Conservation (phyloP, 2,888 invertebrate species). For the Teleogryllus oceanicus region DNA sequence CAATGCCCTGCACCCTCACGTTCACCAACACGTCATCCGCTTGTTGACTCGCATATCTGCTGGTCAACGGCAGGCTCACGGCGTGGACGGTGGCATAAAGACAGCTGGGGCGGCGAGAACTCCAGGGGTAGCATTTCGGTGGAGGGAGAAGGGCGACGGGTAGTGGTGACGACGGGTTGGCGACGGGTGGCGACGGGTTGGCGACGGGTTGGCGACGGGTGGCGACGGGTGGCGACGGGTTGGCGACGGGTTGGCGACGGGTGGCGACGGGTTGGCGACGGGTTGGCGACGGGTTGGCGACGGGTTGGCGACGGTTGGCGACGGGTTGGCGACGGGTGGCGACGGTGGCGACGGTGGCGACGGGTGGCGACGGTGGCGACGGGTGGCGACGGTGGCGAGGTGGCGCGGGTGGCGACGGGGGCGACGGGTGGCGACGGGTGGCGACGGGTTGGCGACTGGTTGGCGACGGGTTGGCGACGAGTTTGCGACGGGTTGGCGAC, state of each 20-base stretch:
- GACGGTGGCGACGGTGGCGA: background rate
- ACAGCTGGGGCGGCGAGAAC: no score
- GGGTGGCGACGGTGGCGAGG: background rate
- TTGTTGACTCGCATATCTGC: background rate
- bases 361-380: background rate
- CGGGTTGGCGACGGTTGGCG: no score
- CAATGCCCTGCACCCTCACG: background rate
- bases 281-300: background rate
- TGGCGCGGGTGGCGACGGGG: background rate
- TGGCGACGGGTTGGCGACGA: no score
- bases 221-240: background rate
- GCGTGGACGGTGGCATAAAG: no score
- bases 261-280: background rate
- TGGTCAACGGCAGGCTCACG: background rate
- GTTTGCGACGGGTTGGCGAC: background rate
- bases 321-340: no score
- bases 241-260: background rate
- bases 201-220: background rate
- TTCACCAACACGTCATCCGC: background rate
- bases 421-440: background rate
- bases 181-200: background rate
- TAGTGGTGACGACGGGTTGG: no score
- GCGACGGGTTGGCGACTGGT: no score
- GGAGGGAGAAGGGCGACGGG: no score
- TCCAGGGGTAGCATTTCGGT: no score